Base-by-base conservation (phyloP, 2,113 vertebrate species). In the Zingel zingel region DNA sequence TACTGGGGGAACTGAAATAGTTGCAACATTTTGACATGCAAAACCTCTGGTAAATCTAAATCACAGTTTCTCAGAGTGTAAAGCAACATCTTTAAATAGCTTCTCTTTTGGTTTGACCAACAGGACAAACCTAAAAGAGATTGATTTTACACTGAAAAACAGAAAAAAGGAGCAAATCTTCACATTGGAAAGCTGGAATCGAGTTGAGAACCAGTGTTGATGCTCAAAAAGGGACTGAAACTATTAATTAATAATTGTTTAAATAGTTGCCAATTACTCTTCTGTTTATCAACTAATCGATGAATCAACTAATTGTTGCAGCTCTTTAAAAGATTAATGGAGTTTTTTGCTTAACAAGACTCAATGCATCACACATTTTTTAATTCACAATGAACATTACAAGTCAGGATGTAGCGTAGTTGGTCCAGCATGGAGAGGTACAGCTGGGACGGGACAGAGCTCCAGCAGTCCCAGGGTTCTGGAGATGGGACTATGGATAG, bases 401-500 rank as follows among this genome's bases (percentile, higher is more conserved):
- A 25, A 13, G 53, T 56, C 47, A 6, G 19, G 25, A 12, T 61
- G 11, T n/a, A 3, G 27, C n/a, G 10, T 30, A 18, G 48, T 25
- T 25, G 54, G 21, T 30, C 56, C 65, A 3, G 64, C 6, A 54
- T 36, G 9, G 30, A 57, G 73, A 45, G 15, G 10, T 21, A 14
- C 10, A 19, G 47, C 25, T 33, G 6, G 27, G 47, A 54, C 2
- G 1, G 36, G 30, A 19, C 73, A 18, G 7, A 53, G 74, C 54
- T 74, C 10, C 50, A 45, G 25, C 67, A 18, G 47, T 77, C 56
- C 36, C 3, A 11, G n/a, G 54, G 58, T 66, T 33, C 36, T 1
- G 39, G 50, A 72, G 75, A 75, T 59, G 23, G 75, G 25, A 50
- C n/a, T 72, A 62, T 21, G 50, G 30, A 51, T 27, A 71, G 70